A percentile compares a stretch with the other conserved stretches of the same genome.
Evolutionary conservation across 2,888 invertebrate species (phyloP).

Genomic region (Allygus modestus): DNA sequence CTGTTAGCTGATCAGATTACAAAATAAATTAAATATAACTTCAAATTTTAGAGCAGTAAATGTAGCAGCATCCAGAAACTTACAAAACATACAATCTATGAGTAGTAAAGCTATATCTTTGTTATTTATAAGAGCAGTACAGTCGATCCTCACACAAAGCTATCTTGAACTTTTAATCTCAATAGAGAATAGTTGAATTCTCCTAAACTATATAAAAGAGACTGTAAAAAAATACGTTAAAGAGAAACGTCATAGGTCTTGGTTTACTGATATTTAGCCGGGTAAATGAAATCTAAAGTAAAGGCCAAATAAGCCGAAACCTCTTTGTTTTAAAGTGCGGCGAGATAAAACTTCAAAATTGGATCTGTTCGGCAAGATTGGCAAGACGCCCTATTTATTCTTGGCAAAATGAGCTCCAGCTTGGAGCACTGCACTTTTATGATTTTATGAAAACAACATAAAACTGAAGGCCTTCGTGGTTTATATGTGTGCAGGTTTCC

Average conservation of each 20-base stretch:
- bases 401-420: conserved; percentile 31
- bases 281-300: conserved; percentile 12
- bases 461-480: background rate
- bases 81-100: too few species aligned
- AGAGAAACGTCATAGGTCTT: too few species aligned
- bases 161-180: too few species aligned
- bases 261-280: background rate
- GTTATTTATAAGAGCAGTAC: too few species aligned
- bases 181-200: too few species aligned
- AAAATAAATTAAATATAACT: too few species aligned
- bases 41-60: too few species aligned
- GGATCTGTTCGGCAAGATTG: conserved; percentile 25
- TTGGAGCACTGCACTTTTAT: conserved; percentile 24
- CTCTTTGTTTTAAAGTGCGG: conserved; percentile 22
- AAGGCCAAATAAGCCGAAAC: background rate
- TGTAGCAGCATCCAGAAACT: too few species aligned
- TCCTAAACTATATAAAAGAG: too few species aligned
- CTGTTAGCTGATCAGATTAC: too few species aligned
- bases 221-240: background rate
- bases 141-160: too few species aligned
- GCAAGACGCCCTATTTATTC: conserved; percentile 15
- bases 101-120: too few species aligned
- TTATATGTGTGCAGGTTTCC: background rate
- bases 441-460: conserved; percentile 41
- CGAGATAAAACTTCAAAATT: conserved; percentile 39